Evolutionary conservation across 37 sponge, comb jelly and placozoan genomes (phyloP).

Genomic region (Chondrosia reniformis): DNA sequence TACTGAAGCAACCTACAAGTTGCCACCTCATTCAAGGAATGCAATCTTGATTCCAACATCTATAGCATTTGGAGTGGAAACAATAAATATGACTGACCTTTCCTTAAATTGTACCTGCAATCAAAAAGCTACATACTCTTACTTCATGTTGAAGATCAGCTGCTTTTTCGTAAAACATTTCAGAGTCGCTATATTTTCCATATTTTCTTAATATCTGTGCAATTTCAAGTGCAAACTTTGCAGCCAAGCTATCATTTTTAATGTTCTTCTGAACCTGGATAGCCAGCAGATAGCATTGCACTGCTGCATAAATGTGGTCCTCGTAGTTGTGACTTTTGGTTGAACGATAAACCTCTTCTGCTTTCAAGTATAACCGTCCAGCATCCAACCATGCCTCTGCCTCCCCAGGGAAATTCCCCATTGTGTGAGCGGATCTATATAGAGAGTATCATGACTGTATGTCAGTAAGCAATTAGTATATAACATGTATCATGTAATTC

Average conservation of each 20-base stretch:
- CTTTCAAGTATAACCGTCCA: constrained; percentile 57
- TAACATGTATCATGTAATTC: neutral
- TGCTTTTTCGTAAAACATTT: constrained; percentile 48
- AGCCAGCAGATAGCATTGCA: constrained; percentile 62
- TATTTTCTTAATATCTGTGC: constrained; percentile 38
- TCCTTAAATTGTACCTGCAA: neutral
- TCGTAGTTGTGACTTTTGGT: constrained; percentile 41
- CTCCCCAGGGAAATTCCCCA: constrained; percentile 52
- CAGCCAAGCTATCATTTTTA: constrained; percentile 54
- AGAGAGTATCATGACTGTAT: neutral
- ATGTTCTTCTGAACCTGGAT: constrained; percentile 53
- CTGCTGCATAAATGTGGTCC: constrained; percentile 57
- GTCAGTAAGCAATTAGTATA: neutral
- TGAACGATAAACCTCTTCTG: constrained; percentile 41
- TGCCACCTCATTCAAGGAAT: constrained; percentile 47
- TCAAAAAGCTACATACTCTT: neutral
- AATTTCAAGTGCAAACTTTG: constrained; percentile 51
- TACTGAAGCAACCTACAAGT: constrained; percentile 25
- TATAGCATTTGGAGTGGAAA: neutral
- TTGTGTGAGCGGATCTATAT: constrained; percentile 67
- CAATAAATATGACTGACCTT: neutral
- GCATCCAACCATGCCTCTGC: constrained; percentile 75
- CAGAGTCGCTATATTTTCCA: constrained; percentile 36
- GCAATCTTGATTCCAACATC: constrained; percentile 43
- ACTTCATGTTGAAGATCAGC: constrained; percentile 32